phyloP scores from a whole-genome alignment of 2,113 vertebrate species.

The Pantherophis guttatus region DNA sequence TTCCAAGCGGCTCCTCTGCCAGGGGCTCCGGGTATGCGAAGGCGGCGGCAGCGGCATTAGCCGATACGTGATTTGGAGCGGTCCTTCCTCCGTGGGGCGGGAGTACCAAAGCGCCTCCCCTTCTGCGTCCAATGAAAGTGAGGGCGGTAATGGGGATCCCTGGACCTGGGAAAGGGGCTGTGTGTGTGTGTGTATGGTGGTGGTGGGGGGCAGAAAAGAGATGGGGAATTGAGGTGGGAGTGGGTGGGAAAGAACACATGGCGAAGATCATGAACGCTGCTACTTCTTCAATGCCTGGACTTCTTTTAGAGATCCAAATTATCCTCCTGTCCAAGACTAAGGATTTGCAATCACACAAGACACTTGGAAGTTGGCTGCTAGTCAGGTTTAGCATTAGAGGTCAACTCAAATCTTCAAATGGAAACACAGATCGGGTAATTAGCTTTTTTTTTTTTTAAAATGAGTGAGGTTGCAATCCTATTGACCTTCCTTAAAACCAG shows the following conservation, averaged over 20 bases:
- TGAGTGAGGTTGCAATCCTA: not conserved
- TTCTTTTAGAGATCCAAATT: not conserved
- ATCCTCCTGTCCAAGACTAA: not conserved
- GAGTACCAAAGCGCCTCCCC: constrained; percentile 1
- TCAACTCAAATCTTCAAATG: not conserved
- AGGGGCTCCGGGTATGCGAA: fast-evolving
- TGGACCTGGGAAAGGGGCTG: not conserved
- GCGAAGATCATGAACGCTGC: not conserved
- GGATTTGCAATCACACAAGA: not conserved
- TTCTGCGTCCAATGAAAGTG: constrained; percentile 17
- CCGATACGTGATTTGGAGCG: not conserved
- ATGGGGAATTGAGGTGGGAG: no score
- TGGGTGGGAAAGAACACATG: not conserved
- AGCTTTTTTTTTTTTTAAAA: not conserved
- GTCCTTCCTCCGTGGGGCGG: not conserved
- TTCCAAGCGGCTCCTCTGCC: not conserved
- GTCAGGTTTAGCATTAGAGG: not conserved
- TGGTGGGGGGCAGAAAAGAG: not conserved
- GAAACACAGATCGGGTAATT: not conserved
- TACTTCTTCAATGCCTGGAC: no score
- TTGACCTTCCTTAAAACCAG: not conserved
- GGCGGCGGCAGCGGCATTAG: not conserved
- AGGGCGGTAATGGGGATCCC: fast-evolving
- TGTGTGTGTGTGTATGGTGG: not conserved
- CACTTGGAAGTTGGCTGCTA: not conserved